Base-by-base conservation (phyloP, 1,140 invertebrate genomes). In the Nasonia longicornis region DNA sequence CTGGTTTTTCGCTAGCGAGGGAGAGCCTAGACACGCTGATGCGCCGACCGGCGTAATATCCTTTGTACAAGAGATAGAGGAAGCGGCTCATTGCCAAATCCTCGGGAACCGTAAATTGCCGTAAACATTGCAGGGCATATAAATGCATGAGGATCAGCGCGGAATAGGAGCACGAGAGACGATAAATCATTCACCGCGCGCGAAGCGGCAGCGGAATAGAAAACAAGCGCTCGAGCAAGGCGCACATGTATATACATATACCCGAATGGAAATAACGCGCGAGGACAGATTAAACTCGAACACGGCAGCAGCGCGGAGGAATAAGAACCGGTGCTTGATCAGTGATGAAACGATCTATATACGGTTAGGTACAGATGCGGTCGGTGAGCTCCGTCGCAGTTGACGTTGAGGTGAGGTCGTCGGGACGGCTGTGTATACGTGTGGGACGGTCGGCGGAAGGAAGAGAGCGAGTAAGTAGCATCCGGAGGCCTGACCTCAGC, bases 391-490 rank as follows among this genome's bases (percentile, higher is more conserved):
- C 38, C 38, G 8, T 42, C 38, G 8, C 38, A 42, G 38, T 0
- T 42, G 3, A 42, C 38, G 10, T 6, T 42, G 38, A 42, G 38
- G 38, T 8, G 38, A 10, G 38, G 38, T 42, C 10, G 38, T 1
- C 7, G 8, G 38, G 1, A 42, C 0, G 64, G 64, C 10, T 16
- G 14, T 29, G 64, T 67, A 4, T n/a, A 42, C n/a, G 22, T 14
- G 77, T 26, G 63, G 45, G 69, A 79, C 29, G 42, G 14, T 16
- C 16, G 3, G 70, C 22, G 70, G 80, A 81, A 80, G 81, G 81
- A 84, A 85, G 77, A 81, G 78, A 67, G 66, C 48, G 73, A 85
- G 79, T 84, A 84, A 83, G 84, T 87, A 80, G 82, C 78, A 85
- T 85, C 80, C 84, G 84, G 79, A 84, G 70, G 85, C 79, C 80